A percentile compares a stretch with the other conserved stretches of the same genome.
Conservation (phyloP, 2,113 vertebrate genomes). For the Scartelaos histophorus region DNA sequence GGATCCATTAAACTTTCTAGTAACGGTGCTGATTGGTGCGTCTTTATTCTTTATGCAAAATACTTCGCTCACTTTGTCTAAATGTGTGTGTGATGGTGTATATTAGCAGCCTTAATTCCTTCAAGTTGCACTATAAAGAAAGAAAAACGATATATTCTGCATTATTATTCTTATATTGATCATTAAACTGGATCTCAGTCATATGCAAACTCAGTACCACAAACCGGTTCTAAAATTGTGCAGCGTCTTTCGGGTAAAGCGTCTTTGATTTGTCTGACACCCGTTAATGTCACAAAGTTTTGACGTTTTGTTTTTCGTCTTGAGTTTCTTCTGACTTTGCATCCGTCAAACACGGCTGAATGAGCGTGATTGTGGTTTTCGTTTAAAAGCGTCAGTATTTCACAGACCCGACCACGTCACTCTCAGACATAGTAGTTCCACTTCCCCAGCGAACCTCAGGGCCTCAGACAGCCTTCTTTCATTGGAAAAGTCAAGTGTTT, state of each 20-base stretch:
- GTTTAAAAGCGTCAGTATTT: conserved; percentile 45
- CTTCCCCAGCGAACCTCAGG: conserved; percentile 22
- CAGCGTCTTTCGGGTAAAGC: background rate
- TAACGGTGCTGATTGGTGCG: too few relatives aligned
- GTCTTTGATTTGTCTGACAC: background rate
- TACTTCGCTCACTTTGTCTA: too few relatives aligned
- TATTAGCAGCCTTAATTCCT: too few relatives aligned
- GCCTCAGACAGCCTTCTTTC: conserved; percentile 10
- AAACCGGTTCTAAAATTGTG: conserved; percentile 3
- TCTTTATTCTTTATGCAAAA: too few relatives aligned
- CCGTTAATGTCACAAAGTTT: background rate
- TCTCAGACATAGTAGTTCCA: conserved; percentile 19
- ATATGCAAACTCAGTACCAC: background rate
- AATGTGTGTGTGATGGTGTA: too few relatives aligned
- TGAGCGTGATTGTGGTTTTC: conserved; percentile 23
- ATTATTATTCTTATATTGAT: too few relatives aligned
- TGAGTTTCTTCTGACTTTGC: background rate
- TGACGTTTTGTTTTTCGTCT: background rate
- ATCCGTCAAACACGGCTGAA: background rate
- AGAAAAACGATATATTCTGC: too few relatives aligned
- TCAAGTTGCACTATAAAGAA: too few relatives aligned
- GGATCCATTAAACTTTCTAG: too few relatives aligned
- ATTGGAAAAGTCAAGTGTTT: conserved; percentile 18
- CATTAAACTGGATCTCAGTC: too few relatives aligned
- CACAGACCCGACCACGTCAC: conserved; percentile 28